phyloP scores from a whole-genome alignment of 2,888 invertebrate species.

The Hecatera dysodea region DNA sequence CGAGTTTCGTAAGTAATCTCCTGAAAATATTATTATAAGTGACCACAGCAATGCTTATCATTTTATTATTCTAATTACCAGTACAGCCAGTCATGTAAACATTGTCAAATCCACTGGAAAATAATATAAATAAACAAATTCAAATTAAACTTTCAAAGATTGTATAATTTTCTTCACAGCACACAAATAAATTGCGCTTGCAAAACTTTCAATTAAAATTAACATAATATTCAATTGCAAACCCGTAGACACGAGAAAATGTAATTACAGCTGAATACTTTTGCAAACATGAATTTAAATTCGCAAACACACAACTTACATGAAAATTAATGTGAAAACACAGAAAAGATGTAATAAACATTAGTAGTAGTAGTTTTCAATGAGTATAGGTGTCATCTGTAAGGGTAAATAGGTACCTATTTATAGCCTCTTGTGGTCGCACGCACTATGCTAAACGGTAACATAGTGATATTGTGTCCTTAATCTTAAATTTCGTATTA shows the following conservation, averaged over 20 bases:
- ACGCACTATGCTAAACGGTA: too few species aligned
- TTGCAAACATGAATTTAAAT: background rate
- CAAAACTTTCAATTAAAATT: constrained; percentile 34
- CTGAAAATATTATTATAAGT: background rate
- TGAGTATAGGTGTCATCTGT: too few species aligned
- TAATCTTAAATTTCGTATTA: too few species aligned
- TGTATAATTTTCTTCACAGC: background rate
- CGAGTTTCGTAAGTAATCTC: constrained; percentile 40
- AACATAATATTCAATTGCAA: constrained; percentile 27
- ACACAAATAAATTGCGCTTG: background rate
- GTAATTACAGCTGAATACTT: constrained; percentile 25
- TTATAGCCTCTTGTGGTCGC: too few species aligned
- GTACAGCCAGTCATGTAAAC: background rate
- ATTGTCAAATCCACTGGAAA: background rate
- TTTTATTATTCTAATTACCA: background rate
- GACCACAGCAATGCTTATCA: background rate
- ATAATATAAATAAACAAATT: constrained; percentile 26
- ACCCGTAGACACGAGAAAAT: constrained; percentile 21
- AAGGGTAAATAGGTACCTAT: too few species aligned
- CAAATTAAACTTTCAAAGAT: background rate
- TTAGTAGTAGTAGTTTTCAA: too few species aligned
- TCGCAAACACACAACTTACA: background rate
- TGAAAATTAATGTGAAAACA: constrained; percentile 5
- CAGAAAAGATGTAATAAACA: background rate
- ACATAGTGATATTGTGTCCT: too few species aligned